Evolutionary conservation across 2,797 vertebrate genomes (phyloP), one percentile per base, ranked within the genome.

Genomic region (Kryptopterus vitreolus): DNA sequence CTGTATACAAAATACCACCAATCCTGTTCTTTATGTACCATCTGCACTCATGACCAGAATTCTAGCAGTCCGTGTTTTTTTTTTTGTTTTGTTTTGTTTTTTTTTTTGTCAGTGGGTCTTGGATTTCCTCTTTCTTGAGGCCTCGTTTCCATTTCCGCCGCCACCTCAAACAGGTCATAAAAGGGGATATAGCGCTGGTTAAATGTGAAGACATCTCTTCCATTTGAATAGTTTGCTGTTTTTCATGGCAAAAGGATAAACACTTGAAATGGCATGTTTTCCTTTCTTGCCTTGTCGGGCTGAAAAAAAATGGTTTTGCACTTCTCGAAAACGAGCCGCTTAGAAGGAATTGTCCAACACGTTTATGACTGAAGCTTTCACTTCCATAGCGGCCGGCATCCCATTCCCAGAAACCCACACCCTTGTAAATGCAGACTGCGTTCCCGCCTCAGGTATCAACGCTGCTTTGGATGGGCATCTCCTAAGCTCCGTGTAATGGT

Each of bases 291-390:
- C 87, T 87, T 85, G 90, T 92, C 90, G 86, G 71, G 88, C 92
- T 85, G 88, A 58, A 75, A 74, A 63, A 72, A 86, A 89, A 83
- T 80, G 24, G 87, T 84, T 86, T 86, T 90, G 87, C 86, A 85
- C 84, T 91, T 83, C 61, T 81, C 57, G 55, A 63, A n/a, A 77
- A 83, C 81, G 83, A 87, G 84, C 84, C 87, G 83, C 85, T 92
- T 96, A 99, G 92, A 96, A 95, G 87, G 90, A 91, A 88, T 96
- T 95, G 84, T 94, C 94, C 87, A 96, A 95, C 87, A 97, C 93
- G 79, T 97, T 95, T 94, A 99, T 95, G 89, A 97, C 93, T 81
- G 98, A 97, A 90, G 96, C 95, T 95, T 98, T 96, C 81, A 98
- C 96, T 93, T 98, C 95, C 86, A 96, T 89, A 24, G 92, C 92